These are phyloP conservation scores for Pandion haliaetus DNA, from an alignment of 2,113 vertebrate species.

Conservation along the genomic window DNA sequence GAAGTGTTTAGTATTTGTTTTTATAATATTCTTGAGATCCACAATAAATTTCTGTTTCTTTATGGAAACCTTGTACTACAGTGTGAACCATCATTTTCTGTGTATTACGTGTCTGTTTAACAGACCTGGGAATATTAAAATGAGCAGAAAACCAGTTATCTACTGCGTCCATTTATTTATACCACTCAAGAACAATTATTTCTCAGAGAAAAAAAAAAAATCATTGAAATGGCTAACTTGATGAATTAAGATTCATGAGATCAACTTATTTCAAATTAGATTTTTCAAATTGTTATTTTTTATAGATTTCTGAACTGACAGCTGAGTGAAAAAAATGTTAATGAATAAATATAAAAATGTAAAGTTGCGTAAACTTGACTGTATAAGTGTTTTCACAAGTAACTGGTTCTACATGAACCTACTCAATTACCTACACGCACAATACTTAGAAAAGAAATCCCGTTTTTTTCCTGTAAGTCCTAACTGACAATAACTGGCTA, in stretches of 20 bases:
- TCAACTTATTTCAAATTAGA: background rate
- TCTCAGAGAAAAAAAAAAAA: background rate
- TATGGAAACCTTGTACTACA: background rate
- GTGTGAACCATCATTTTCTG: background rate
- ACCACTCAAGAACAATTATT: background rate
- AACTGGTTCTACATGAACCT: background rate
- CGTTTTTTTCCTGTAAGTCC: background rate
- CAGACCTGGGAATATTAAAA: background rate
- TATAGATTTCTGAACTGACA: background rate
- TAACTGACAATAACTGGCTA: background rate
- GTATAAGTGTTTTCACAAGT: too few species aligned
- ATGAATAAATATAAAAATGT: background rate
- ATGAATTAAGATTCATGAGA: background rate
- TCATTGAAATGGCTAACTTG: accelerated
- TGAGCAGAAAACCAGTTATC: background rate
- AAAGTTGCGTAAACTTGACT: too few species aligned
- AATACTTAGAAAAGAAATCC: background rate
- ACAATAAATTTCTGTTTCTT: background rate
- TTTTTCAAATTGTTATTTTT: background rate
- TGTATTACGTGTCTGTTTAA: background rate
- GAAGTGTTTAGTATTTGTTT: background rate
- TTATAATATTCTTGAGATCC: background rate
- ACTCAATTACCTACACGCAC: background rate
- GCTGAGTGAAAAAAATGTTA: background rate
- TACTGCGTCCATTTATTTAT: background rate